Conservation (phyloP, 2,113 vertebrate genomes). For the Colossoma macropomum region DNA sequence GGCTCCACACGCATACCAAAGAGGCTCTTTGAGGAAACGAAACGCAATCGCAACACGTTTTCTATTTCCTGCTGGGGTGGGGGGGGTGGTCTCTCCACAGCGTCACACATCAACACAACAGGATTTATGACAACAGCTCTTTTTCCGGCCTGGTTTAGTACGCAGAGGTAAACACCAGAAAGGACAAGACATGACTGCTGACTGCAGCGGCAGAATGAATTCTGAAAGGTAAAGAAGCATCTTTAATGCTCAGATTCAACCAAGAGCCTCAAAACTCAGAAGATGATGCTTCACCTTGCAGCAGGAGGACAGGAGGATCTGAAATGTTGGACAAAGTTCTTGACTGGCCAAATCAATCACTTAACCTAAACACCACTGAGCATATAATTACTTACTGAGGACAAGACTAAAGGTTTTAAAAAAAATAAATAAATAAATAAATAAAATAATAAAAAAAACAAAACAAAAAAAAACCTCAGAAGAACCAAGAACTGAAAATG, state of each 20-base stretch:
- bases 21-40: conserved; percentile 36
- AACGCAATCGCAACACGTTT: conserved; percentile 34
- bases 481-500: too few species aligned
- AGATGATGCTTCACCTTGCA: neutral
- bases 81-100: neutral
- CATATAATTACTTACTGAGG: too few species aligned
- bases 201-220: neutral
- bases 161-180: neutral
- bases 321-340: too few species aligned
- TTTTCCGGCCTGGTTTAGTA: conserved; percentile 19
- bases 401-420: too few species aligned
- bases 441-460: too few species aligned
- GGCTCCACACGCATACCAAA: conserved; percentile 48
- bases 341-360: too few species aligned
- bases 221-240: neutral
- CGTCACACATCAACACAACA: conserved; percentile 32
- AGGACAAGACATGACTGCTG: neutral
- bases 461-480: too few species aligned
- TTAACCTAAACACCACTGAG: too few species aligned
- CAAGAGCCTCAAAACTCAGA: too few species aligned
- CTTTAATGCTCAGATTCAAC: neutral
- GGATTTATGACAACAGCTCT: neutral
- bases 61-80: conserved; percentile 36
- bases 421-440: too few species aligned
- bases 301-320: too few species aligned